Percentiles rank a stretch among this genome's conserved stretches.
These are phyloP conservation scores for Lepilemur ruficaudatus DNA, from an alignment of 2,797 vertebrate species.

Conservation along the genomic window DNA sequence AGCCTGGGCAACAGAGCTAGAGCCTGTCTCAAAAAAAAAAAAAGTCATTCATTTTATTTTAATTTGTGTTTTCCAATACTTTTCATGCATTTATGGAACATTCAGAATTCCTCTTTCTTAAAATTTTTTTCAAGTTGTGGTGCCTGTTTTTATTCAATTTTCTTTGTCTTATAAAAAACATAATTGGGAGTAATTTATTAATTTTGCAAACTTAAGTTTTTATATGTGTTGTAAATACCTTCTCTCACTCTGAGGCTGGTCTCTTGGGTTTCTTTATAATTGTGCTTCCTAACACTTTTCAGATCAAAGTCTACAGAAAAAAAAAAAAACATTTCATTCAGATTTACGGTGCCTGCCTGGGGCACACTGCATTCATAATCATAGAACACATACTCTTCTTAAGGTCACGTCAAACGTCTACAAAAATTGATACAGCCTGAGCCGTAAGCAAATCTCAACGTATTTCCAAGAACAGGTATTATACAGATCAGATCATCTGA, in stretches of 20 bases:
- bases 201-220: not conserved
- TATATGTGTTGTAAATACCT: not conserved
- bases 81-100: too few species aligned
- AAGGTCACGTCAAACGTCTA: not conserved
- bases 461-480: not conserved
- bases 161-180: not conserved
- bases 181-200: not conserved
- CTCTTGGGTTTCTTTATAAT: not conserved
- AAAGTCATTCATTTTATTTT: not conserved
- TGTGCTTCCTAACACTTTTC: not conserved
- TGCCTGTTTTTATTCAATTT: not conserved
- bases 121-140: not conserved
- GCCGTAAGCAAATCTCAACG: not conserved
- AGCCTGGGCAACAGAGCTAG: not conserved
- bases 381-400: too few species aligned
- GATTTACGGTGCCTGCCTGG: not conserved
- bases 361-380: too few species aligned
- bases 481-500: not conserved
- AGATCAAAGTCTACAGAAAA: not conserved
- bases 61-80: not conserved
- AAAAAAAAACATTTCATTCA: too few species aligned
- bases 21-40: not conserved
- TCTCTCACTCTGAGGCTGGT: not conserved
- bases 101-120: not conserved
- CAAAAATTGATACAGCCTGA: not conserved